Evolutionary conservation across 2,797 vertebrate species (phyloP).

Genomic region (Gallirallus australis): DNA sequence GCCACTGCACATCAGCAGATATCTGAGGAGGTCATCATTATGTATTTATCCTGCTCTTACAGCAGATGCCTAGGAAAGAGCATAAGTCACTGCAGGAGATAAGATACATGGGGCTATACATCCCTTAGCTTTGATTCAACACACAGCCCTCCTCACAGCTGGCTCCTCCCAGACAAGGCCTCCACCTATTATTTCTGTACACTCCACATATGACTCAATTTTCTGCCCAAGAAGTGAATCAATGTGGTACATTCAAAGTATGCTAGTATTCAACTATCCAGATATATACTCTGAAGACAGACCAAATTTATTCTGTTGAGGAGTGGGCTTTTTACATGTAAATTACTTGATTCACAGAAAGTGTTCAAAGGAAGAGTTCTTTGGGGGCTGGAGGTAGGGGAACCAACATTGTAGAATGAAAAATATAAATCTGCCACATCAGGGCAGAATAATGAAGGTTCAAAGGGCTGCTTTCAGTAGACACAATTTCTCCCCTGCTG

Average conservation of each 20-base stretch:
- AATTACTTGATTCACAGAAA: background rate
- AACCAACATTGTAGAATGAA: background rate
- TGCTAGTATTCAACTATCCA: background rate
- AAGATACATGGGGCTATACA: background rate
- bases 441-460: background rate
- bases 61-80: background rate
- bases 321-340: background rate
- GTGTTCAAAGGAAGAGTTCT: background rate
- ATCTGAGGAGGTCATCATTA: background rate
- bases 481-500: background rate
- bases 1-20: background rate
- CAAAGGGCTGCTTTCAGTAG: background rate
- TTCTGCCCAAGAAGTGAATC: background rate
- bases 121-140: background rate
- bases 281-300: background rate
- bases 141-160: background rate
- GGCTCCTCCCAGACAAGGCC: background rate
- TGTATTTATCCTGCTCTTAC: background rate
- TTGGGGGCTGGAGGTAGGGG: too few species aligned
- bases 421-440: background rate
- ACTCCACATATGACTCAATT: background rate
- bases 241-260: accelerated
- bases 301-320: background rate
- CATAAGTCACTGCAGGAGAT: background rate
- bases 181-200: background rate